These are phyloP conservation scores for Sardinella longiceps DNA, from an alignment of 2,797 vertebrate species.

Conservation along the genomic window DNA sequence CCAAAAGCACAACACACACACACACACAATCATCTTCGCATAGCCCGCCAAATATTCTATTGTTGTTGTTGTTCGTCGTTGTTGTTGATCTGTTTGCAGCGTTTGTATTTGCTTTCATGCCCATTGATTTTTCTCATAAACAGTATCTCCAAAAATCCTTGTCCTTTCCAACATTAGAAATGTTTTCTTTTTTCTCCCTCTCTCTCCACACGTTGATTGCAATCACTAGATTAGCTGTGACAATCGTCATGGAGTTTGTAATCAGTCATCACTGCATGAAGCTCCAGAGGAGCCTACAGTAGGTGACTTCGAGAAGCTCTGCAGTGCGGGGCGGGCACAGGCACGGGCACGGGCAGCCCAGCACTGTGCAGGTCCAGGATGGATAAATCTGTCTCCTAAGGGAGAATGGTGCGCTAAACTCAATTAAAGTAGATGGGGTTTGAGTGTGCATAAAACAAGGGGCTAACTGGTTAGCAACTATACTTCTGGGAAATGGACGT, in stretches of 20 bases:
- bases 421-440: too few relatives aligned
- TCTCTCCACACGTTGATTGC: neutral
- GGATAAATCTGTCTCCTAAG: too few relatives aligned
- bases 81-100: neutral
- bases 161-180: neutral
- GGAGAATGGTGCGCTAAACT: too few relatives aligned
- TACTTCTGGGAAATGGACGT: too few relatives aligned
- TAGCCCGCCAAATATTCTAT: neutral
- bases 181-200: neutral
- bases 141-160: neutral
- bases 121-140: neutral
- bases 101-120: neutral
- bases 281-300: neutral
- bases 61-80: too few relatives aligned
- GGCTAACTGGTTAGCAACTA: too few relatives aligned
- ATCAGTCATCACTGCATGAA: neutral
- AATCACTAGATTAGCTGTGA: neutral
- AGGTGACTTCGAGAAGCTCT: neutral
- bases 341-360: too few relatives aligned
- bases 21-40: neutral
- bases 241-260: neutral
- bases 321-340: too few relatives aligned
- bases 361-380: neutral
- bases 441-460: too few relatives aligned
- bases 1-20: too few relatives aligned